Conservation (phyloP, 2,888 invertebrate genomes). For the Heteromyza rotundicornis region DNA sequence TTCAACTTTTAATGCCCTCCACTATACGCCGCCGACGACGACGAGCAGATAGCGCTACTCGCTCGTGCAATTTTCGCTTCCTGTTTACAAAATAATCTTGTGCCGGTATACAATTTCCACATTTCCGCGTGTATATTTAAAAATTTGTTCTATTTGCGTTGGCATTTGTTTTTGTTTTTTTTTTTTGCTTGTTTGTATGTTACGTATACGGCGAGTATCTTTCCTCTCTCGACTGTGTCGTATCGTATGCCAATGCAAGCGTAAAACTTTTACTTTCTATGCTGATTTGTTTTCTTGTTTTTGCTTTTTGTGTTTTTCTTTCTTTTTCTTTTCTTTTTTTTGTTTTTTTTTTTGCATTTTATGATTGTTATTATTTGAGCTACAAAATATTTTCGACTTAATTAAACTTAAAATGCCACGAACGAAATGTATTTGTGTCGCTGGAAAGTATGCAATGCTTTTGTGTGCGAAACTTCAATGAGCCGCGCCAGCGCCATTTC, state of each 20-base stretch:
- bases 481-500: too few relatives aligned
- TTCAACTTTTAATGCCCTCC: conserved; percentile 47
- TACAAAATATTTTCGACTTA: conserved; percentile 50
- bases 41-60: neutral
- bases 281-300: conserved; percentile 33
- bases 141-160: conserved; percentile 25
- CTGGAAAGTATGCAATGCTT: conserved; percentile 40
- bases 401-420: conserved; percentile 48
- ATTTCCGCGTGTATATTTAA: conserved; percentile 46
- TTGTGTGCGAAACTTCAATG: too few relatives aligned
- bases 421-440: neutral
- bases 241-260: conserved; percentile 12
- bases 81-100: conserved; percentile 13
- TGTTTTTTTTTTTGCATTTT: conserved; percentile 49
- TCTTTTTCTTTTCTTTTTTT: too few relatives aligned
- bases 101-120: conserved; percentile 50
- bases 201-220: conserved; percentile 43
- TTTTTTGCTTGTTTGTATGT: neutral
- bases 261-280: conserved; percentile 30
- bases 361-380: conserved; percentile 38
- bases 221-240: conserved; percentile 26
- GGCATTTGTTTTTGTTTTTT: neutral
- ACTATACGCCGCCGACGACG: neutral
- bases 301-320: too few relatives aligned
- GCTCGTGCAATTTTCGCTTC: neutral